phyloP scores from a whole-genome alignment of 2,797 vertebrate genomes.

The Gobionotothen gibberifrons region DNA sequence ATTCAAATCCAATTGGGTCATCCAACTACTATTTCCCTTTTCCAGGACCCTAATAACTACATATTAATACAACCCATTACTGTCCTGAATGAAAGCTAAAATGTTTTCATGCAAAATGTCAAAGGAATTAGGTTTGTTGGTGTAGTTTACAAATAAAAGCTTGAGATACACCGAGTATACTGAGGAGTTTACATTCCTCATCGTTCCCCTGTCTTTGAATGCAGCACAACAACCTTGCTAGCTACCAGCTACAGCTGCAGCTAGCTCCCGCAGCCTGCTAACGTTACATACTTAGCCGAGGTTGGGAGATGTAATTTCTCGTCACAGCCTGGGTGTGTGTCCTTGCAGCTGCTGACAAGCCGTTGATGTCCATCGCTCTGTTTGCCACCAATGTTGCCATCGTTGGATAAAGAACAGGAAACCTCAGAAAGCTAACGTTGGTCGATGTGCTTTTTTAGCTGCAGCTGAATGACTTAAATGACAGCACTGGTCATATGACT shows the following conservation, averaged over 20 bases:
- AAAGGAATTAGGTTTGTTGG: rapidly evolving
- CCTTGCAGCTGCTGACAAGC: conserved; percentile 79
- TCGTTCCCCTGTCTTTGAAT: not conserved
- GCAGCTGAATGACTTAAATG: conserved; percentile 31
- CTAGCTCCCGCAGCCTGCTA: conserved; percentile 21
- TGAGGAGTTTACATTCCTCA: rapidly evolving
- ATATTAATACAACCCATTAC: not conserved
- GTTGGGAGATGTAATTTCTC: conserved; percentile 88
- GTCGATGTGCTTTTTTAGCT: conserved; percentile 31
- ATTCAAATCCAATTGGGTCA: too few species aligned
- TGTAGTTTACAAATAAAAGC: too few species aligned
- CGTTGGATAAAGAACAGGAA: conserved; percentile 20
- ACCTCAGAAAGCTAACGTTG: not conserved
- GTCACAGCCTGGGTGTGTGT: conserved; percentile 86
- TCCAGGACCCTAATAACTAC: not conserved
- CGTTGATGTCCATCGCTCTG: conserved; percentile 81
- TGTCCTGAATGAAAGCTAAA: not conserved
- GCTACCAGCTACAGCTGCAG: conserved; percentile 22
- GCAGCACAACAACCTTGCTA: conserved; percentile 44
- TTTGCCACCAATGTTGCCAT: conserved; percentile 85
- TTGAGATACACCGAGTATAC: not conserved
- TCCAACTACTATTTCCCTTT: not conserved
- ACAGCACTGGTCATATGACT: conserved; percentile 69
- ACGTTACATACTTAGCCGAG: conserved; percentile 83
- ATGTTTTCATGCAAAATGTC: rapidly evolving